Percentiles rank a stretch among this genome's conserved stretches.
Evolutionary conservation across 2,113 vertebrate species (phyloP).

Genomic region (Pseudorasbora parva): DNA sequence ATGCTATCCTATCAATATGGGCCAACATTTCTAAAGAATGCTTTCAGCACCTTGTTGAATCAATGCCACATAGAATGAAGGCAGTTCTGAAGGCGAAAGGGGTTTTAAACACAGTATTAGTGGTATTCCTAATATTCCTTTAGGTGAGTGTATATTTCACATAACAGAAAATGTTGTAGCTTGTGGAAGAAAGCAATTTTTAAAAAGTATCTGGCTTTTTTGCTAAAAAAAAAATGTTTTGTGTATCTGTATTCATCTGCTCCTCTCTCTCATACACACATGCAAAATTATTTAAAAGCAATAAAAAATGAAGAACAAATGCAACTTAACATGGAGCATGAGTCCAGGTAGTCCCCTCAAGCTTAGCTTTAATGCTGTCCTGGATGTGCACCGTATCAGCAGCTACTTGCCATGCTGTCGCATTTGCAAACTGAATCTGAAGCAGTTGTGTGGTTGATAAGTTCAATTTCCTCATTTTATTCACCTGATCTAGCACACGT

Average conservation of each 20-base stretch:
- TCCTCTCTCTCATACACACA: neutral
- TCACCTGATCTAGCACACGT: neutral
- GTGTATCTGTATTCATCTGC: conserved; percentile 2
- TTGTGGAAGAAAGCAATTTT: neutral
- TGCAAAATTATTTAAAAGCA: neutral
- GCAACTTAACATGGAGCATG: conserved; percentile 29
- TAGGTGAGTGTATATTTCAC: too few relatives aligned
- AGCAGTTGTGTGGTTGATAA: conserved; percentile 9
- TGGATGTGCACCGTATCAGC: conserved; percentile 16
- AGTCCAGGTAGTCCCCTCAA: conserved; percentile 16
- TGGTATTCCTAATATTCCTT: too few relatives aligned
- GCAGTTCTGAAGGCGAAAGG: too few relatives aligned
- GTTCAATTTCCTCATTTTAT: conserved; percentile 17
- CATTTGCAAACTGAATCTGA: conserved; percentile 8
- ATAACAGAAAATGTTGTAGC: neutral
- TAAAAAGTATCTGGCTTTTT: neutral
- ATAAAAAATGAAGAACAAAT: conserved; percentile 19
- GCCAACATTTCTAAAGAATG: too few relatives aligned
- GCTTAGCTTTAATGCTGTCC: conserved; percentile 10
- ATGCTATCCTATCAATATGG: too few relatives aligned
- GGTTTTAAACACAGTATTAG: too few relatives aligned
- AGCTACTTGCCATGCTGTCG: conserved; percentile 14
- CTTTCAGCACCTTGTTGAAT: too few relatives aligned
- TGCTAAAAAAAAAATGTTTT: neutral
- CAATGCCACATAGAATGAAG: too few relatives aligned